Evolutionary conservation across 2,797 vertebrate genomes (phyloP).

Genomic region (Pangasius larnaudii): DNA sequence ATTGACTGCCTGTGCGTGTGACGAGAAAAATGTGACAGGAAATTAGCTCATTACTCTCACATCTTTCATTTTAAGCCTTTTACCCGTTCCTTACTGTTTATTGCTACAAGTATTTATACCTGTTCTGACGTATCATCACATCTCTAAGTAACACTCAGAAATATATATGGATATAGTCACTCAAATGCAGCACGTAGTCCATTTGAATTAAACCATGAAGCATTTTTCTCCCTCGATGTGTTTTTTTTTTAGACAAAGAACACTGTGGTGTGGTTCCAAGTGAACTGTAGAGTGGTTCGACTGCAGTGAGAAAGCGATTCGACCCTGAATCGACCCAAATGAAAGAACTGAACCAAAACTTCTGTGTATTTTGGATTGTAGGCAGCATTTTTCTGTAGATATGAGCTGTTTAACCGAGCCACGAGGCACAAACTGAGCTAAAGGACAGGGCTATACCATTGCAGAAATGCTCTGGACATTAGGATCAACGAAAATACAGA

Average conservation of each 20-base stretch:
- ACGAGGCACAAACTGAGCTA: not conserved
- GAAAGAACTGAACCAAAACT: not conserved
- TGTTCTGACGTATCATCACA: not conserved
- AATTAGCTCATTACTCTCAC: not conserved
- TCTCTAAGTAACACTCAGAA: not conserved
- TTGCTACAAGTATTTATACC: not conserved
- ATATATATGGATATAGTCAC: not conserved
- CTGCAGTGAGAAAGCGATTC: not conserved
- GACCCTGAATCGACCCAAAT: not conserved
- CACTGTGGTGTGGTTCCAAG: not conserved
- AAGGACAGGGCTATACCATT: not conserved
- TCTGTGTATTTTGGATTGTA: not conserved
- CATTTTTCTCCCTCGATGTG: not conserved
- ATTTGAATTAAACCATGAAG: not conserved
- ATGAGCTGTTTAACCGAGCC: not conserved
- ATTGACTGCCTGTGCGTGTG: constrained; percentile 73
- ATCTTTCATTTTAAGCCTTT: not conserved
- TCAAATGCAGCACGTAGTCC: not conserved
- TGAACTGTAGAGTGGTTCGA: not conserved
- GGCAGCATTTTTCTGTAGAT: not conserved
- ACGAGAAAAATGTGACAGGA: not conserved
- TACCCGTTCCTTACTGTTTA: not conserved
- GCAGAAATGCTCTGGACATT: not conserved
- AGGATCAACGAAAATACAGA: not conserved
- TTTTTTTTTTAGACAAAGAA: not conserved